Evolutionary conservation across 2,888 invertebrate species (phyloP).

Genomic region (Hirtodrosophila duncani): DNA sequence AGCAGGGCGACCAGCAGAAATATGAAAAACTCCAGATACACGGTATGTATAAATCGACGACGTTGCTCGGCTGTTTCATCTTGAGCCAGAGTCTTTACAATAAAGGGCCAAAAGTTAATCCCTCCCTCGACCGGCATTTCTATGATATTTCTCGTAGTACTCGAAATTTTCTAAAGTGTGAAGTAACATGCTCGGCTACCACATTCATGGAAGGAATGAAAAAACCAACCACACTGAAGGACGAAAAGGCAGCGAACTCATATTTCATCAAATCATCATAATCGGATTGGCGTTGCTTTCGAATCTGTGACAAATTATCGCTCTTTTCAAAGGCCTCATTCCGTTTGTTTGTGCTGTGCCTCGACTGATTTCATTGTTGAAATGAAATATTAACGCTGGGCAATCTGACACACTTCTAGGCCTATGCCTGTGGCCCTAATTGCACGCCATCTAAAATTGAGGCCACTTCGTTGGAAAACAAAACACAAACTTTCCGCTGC

Average conservation of each 20-base stretch:
- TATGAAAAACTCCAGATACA: not conserved
- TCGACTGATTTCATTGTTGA: too few relatives aligned
- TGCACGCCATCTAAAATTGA: slow-evolving; percentile 17
- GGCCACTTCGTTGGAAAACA: slow-evolving; percentile 6
- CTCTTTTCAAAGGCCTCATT: too few relatives aligned
- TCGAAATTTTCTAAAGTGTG: slow-evolving; percentile 9
- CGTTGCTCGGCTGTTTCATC: slow-evolving; percentile 23
- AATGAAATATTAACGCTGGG: slow-evolving; percentile 8
- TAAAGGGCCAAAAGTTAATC: slow-evolving; percentile 12
- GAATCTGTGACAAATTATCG: too few relatives aligned
- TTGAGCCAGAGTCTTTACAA: not conserved
- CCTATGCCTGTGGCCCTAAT: too few relatives aligned
- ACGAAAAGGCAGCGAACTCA: too few relatives aligned
- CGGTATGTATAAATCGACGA: slow-evolving; percentile 6
- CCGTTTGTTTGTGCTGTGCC: too few relatives aligned
- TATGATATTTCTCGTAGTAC: too few relatives aligned
- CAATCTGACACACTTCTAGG: too few relatives aligned
- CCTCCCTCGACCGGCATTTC: slow-evolving; percentile 31
- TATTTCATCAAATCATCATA: too few relatives aligned
- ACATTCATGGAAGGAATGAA: too few relatives aligned
- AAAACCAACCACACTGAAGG: too few relatives aligned
- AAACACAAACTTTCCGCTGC: slow-evolving; percentile 17
- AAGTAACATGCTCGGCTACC: slow-evolving; percentile 7
- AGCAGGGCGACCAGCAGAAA: slow-evolving; percentile 12
- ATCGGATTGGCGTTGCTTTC: too few relatives aligned